phyloP scores from a whole-genome alignment of 2,113 vertebrate species.

The Larimichthys crocea region DNA sequence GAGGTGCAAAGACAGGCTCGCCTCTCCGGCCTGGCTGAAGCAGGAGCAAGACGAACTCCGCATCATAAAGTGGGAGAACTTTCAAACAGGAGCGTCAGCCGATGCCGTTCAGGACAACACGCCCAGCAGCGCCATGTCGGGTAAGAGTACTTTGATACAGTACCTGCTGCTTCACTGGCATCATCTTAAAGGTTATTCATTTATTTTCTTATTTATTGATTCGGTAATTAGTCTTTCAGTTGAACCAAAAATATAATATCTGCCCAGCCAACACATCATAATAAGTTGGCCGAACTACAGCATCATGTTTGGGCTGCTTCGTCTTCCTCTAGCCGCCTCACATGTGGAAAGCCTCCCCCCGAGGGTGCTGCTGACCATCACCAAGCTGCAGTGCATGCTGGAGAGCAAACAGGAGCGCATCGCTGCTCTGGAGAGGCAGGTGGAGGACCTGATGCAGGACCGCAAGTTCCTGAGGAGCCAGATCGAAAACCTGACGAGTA shows the following conservation, averaged over 20 bases:
- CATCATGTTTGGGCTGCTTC: background rate
- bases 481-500: slow-evolving; percentile 82
- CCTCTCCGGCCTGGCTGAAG: slow-evolving; percentile 75
- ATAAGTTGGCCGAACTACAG: background rate
- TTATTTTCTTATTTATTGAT: no score
- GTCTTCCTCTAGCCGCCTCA: slow-evolving; percentile 51
- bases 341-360: slow-evolving; percentile 73
- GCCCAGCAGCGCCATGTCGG: slow-evolving; percentile 81
- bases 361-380: slow-evolving; percentile 81
- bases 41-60: slow-evolving; percentile 78
- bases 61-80: slow-evolving; percentile 77
- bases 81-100: slow-evolving; percentile 50
- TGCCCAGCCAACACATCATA: no score
- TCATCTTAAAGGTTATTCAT: background rate
- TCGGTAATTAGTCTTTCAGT: no score
- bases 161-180: background rate
- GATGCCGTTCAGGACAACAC: slow-evolving; percentile 82
- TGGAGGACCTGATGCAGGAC: slow-evolving; percentile 85
- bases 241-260: no score
- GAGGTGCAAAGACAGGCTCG: slow-evolving; percentile 70
- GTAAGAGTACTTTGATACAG: slow-evolving; percentile 37
- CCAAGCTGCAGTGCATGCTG: slow-evolving; percentile 82
- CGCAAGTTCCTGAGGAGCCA: slow-evolving; percentile 83
- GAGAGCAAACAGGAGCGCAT: slow-evolving; percentile 83
- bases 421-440: slow-evolving; percentile 77